Percentiles rank a stretch among this genome's conserved stretches.
These are phyloP conservation scores for Philereme vetulata DNA, from an alignment of 2,888 invertebrate genomes.

Conservation along the genomic window DNA sequence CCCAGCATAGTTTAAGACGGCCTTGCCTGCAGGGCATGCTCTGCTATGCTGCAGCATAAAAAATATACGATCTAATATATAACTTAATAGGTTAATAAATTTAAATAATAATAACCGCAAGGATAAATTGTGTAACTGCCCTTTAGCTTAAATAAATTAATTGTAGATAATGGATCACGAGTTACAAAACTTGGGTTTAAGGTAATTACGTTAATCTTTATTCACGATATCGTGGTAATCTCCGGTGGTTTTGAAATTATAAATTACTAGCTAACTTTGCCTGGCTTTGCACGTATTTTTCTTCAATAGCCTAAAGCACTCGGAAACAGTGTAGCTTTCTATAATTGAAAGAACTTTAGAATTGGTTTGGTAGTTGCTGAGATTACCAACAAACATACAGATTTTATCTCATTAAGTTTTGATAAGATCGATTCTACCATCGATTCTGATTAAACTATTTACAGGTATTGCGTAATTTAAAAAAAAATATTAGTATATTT, in stretches of 20 bases:
- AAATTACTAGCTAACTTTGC: not conserved
- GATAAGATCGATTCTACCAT: too few species aligned
- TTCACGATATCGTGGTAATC: not conserved
- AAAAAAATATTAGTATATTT: too few species aligned
- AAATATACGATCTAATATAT: conserved; percentile 2
- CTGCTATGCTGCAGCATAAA: not conserved
- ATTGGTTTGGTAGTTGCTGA: not conserved
- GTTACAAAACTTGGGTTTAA: conserved; percentile 1
- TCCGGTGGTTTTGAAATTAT: not conserved
- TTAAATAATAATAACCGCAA: not conserved
- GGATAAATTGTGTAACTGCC: conserved; percentile 5
- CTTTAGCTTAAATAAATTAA: not conserved
- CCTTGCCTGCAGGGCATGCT: too few species aligned
- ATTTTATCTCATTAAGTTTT: too few species aligned
- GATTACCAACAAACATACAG: too few species aligned
- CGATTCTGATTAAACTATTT: too few species aligned
- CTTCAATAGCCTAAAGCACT: not conserved
- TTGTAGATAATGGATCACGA: not conserved
- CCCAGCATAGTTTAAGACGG: too few species aligned
- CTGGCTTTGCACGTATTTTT: too few species aligned
- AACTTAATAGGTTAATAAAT: not conserved
- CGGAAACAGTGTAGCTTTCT: too few species aligned
- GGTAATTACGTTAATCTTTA: not conserved
- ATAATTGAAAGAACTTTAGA: too few species aligned
- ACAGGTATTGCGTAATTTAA: too few species aligned